phyloP scores from a whole-genome alignment of 1,140 invertebrate species.

The Drosophila lowei region DNA sequence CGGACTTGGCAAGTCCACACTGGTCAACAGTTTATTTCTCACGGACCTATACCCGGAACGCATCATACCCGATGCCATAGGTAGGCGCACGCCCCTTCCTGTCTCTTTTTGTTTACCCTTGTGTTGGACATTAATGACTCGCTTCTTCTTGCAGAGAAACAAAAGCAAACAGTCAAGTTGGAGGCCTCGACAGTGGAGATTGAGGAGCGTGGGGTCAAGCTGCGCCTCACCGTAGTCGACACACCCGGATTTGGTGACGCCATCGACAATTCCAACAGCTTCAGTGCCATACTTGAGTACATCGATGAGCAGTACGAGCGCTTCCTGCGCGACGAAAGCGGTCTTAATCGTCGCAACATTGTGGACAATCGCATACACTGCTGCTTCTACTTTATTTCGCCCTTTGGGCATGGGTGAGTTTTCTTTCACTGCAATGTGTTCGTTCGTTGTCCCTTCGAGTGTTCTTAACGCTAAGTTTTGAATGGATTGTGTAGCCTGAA shows the following conservation, averaged over 20 bases:
- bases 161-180: slow-evolving; percentile 94
- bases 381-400: slow-evolving; percentile 99
- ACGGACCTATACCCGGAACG: slow-evolving; percentile 97
- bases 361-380: slow-evolving; percentile 97
- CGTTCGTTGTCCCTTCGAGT: neutral
- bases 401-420: slow-evolving; percentile 96
- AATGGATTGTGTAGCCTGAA: slow-evolving; percentile 85
- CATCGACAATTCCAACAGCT: slow-evolving; percentile 98
- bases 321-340: slow-evolving; percentile 95
- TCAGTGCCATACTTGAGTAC: slow-evolving; percentile 94
- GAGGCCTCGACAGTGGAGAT: slow-evolving; percentile 97
- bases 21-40: slow-evolving; percentile 98
- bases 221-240: slow-evolving; percentile 95
- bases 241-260: slow-evolving; percentile 99
- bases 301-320: slow-evolving; percentile 97
- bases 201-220: slow-evolving; percentile 95
- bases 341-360: slow-evolving; percentile 95
- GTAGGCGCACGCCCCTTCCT: slow-evolving; percentile 84
- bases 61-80: slow-evolving; percentile 92
- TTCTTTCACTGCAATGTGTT: neutral
- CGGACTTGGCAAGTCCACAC: slow-evolving; percentile 98
- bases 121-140: neutral
- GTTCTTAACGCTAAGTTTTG: slow-evolving; percentile 31
- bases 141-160: slow-evolving; percentile 87
- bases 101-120: neutral